These are phyloP conservation scores for Pelusios castaneus DNA, from an alignment of 2,113 vertebrate species.

Conservation along the genomic window DNA sequence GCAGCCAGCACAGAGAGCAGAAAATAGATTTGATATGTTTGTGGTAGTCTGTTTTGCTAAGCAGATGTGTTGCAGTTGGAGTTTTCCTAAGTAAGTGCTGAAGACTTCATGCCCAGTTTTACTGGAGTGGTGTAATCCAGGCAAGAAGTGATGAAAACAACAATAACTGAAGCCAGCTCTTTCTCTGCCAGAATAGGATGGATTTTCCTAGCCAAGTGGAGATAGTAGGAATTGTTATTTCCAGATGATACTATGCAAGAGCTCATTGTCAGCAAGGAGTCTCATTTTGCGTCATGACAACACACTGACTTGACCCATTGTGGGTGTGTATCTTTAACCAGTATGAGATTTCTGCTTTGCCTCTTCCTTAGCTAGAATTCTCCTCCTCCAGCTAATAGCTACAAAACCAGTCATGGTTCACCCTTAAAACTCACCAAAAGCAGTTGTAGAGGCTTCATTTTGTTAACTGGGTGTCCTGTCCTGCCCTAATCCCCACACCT, in stretches of 20 bases:
- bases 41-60: not conserved
- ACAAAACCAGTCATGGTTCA: not conserved
- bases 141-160: not conserved
- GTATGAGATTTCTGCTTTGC: not conserved
- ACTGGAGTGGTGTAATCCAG: not conserved
- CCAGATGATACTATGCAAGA: not conserved
- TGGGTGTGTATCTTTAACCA: not conserved
- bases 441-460: not conserved
- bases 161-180: not conserved
- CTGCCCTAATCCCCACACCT: not conserved
- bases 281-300: not conserved
- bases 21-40: not conserved
- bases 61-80: not conserved
- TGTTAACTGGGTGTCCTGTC: not conserved
- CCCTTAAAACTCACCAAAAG: not conserved
- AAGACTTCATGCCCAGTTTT: not conserved
- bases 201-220: not conserved
- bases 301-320: not conserved
- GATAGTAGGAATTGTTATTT: not conserved
- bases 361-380: not conserved
- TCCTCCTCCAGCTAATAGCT: not conserved
- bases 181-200: not conserved
- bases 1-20: not conserved
- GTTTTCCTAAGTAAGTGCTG: not conserved
- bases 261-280: not conserved